phyloP scores from a whole-genome alignment of 2,888 invertebrate genomes.

The Coremacera marginata region DNA sequence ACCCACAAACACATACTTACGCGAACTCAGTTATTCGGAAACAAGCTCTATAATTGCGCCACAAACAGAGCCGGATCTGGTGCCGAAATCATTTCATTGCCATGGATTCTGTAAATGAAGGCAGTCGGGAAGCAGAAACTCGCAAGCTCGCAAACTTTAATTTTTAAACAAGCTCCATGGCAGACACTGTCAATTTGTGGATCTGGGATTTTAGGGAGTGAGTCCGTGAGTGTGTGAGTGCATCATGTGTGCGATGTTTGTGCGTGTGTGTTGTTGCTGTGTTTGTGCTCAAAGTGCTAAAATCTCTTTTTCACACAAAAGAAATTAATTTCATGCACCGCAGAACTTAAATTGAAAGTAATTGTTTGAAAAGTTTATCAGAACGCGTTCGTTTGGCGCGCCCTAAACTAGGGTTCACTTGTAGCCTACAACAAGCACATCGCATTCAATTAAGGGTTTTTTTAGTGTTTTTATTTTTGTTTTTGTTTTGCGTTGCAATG shows the following conservation, averaged over 20 bases:
- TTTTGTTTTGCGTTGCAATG: not conserved
- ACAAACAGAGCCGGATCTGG: not conserved
- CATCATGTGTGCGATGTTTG: not conserved
- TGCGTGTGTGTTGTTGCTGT: not conserved
- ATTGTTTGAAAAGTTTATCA: slow-evolving; percentile 39
- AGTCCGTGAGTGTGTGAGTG: not conserved
- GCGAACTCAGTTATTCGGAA: not conserved
- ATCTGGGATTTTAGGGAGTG: not conserved
- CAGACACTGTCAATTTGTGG: no score
- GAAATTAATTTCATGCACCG: slow-evolving; percentile 32
- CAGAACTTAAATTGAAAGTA: slow-evolving; percentile 51
- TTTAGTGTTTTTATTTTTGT: not conserved
- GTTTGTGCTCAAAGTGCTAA: slow-evolving; percentile 17
- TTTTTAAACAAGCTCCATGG: not conserved
- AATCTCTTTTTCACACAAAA: slow-evolving; percentile 13
- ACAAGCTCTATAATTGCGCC: not conserved
- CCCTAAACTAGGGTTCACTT: not conserved
- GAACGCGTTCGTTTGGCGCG: not conserved
- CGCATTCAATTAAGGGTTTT: not conserved
- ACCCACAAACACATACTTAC: not conserved
- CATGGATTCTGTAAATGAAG: not conserved
- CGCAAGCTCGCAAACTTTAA: not conserved
- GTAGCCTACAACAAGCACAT: slow-evolving; percentile 1
- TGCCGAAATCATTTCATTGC: slow-evolving; percentile 2
- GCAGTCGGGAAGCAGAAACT: not conserved